phyloP scores from a whole-genome alignment of 1,140 invertebrate genomes.

The Pseudomyrmex gracilis region DNA sequence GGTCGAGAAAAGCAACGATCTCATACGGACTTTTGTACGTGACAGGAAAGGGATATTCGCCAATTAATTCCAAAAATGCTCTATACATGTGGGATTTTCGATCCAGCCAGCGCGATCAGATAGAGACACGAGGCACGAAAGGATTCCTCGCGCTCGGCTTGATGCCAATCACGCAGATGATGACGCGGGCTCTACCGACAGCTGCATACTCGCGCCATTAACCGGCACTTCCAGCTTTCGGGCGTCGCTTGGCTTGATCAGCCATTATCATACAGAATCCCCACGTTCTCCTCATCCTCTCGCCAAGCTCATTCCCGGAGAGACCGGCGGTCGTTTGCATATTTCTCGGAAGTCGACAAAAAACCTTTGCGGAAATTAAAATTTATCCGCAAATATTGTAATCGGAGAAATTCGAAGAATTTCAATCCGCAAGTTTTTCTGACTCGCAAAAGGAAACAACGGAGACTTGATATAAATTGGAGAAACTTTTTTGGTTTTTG shows the following conservation, averaged over 20 bases:
- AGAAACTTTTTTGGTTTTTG: no score
- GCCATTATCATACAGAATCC: slow-evolving; percentile 40
- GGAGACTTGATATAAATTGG: no score
- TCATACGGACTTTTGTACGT: slow-evolving; percentile 27
- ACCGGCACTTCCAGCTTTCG: slow-evolving; percentile 65
- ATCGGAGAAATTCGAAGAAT: no score
- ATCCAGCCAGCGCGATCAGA: slow-evolving; percentile 26
- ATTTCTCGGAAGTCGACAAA: slow-evolving; percentile 5
- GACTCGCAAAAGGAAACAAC: no score
- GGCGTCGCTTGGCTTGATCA: slow-evolving; percentile 38
- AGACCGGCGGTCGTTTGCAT: slow-evolving; percentile 4
- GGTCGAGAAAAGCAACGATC: slow-evolving; percentile 4
- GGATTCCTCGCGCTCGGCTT: slow-evolving; percentile 48
- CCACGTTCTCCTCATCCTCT: slow-evolving; percentile 4
- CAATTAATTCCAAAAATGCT: slow-evolving; percentile 47
- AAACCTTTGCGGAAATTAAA: no score
- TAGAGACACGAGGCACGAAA: slow-evolving; percentile 46
- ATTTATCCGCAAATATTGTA: no score
- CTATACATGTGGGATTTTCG: slow-evolving; percentile 8
- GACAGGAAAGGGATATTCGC: slow-evolving; percentile 37
- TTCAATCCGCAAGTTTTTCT: no score
- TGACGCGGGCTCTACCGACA: slow-evolving; percentile 68
- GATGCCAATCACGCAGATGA: slow-evolving; percentile 76
- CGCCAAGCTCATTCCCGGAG: neutral
- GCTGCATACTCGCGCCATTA: slow-evolving; percentile 70